Conservation (phyloP, 1,140 invertebrate genomes). For the Orchesella cincta region DNA sequence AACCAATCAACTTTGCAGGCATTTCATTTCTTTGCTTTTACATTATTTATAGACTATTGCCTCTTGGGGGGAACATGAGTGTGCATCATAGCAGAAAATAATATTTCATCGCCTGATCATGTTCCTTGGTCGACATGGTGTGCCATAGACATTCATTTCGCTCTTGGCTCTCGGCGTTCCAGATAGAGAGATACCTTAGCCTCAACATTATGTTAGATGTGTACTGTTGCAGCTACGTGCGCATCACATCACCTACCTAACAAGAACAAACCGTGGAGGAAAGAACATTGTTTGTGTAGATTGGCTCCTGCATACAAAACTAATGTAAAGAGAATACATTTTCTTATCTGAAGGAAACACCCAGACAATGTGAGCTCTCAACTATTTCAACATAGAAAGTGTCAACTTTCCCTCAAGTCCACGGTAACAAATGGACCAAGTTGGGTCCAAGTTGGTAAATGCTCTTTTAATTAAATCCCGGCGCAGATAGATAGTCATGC, state of each 20-base stretch:
- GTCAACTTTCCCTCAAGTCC: conserved; percentile 15
- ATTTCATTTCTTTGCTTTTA: neutral
- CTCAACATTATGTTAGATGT: no score
- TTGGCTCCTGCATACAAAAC: neutral
- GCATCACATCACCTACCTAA: no score
- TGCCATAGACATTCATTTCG: neutral
- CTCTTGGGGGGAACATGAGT: no score
- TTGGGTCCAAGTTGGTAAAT: conserved; percentile 19
- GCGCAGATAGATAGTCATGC: conserved; percentile 4
- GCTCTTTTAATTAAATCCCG: conserved; percentile 26
- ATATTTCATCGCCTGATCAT: neutral
- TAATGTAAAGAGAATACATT: conserved; percentile 9
- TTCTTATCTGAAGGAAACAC: conserved; percentile 27
- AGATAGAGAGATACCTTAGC: no score
- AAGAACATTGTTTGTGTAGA: no score
- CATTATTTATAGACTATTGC: no score
- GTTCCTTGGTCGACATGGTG: neutral
- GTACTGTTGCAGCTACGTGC: no score
- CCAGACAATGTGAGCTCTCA: conserved; percentile 12
- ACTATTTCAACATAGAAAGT: neutral
- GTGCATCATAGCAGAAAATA: neutral
- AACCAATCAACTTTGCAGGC: conserved; percentile 14
- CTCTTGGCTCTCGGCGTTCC: neutral
- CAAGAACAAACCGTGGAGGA: no score
- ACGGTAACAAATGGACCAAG: conserved; percentile 21